Conservation (phyloP, 1,140 invertebrate species). For the Orchestia grillus region DNA sequence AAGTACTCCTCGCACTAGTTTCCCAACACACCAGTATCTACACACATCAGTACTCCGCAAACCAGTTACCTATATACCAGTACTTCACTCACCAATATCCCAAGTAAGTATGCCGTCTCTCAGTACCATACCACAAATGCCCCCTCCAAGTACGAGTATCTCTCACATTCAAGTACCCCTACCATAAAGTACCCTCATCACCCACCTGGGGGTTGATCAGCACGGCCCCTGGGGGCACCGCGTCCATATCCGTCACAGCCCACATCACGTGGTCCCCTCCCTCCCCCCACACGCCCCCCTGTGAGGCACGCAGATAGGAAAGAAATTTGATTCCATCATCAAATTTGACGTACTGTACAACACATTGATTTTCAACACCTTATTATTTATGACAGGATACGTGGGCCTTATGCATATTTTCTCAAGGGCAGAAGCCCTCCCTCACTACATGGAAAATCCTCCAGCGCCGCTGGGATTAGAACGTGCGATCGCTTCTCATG, state of each 20-base stretch:
- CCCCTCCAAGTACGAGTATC: neutral
- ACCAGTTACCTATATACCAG: too few species aligned
- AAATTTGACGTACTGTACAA: neutral
- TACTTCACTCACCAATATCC: too few species aligned
- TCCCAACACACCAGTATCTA: too few species aligned
- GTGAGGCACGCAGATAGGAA: neutral
- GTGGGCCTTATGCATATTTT: neutral
- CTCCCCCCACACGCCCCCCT: slow-evolving; percentile 61
- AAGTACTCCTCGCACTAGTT: too few species aligned
- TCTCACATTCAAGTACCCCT: neutral
- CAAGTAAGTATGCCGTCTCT: too few species aligned
- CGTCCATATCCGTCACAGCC: slow-evolving; percentile 83
- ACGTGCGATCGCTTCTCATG: too few species aligned
- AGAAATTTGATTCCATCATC: neutral
- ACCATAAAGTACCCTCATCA: neutral
- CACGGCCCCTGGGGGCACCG: slow-evolving; percentile 85
- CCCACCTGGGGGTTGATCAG: slow-evolving; percentile 86
- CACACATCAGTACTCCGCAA: too few species aligned
- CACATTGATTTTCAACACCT: neutral
- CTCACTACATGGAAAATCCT: too few species aligned
- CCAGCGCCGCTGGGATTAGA: too few species aligned
- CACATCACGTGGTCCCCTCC: slow-evolving; percentile 74
- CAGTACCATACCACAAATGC: too few species aligned
- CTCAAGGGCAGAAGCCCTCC: too few species aligned
- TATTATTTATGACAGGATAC: neutral